Conservation (phyloP, 2,797 vertebrate species). For the Intellagama lesueurii region DNA sequence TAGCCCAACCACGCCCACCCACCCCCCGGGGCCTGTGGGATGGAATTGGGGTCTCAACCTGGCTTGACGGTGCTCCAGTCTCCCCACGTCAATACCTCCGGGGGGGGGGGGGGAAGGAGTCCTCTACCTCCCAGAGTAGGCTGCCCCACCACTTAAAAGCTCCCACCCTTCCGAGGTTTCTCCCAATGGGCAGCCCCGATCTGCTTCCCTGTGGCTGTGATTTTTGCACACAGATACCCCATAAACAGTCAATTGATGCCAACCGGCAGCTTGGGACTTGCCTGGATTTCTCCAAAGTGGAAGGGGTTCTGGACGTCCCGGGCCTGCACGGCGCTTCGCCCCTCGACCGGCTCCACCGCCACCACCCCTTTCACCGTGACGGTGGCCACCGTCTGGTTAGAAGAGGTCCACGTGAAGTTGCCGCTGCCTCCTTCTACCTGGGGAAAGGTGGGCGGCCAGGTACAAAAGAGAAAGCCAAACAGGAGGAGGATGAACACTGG, state of each 20-base stretch:
- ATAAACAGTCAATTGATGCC: too few species aligned
- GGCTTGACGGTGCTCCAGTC: not conserved
- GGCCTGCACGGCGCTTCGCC: constrained; percentile 67
- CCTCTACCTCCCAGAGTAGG: not conserved
- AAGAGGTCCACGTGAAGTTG: constrained; percentile 75
- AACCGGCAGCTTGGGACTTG: not conserved
- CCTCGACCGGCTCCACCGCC: constrained; percentile 59
- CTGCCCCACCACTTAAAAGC: not conserved
- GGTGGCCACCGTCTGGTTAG: constrained; percentile 77
- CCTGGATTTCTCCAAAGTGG: constrained; percentile 71
- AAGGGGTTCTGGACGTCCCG: constrained; percentile 73
- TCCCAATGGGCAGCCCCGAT: not conserved
- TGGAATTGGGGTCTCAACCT: too few species aligned
- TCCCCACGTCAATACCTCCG: not conserved
- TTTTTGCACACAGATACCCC: too few species aligned
- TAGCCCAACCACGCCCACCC: too few species aligned
- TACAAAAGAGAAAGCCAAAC: not conserved
- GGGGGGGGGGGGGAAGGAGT: too few species aligned
- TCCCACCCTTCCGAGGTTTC: not conserved
- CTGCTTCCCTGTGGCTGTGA: too few species aligned
- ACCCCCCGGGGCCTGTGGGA: too few species aligned
- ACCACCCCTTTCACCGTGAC: constrained; percentile 77
- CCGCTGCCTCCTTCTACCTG: constrained; percentile 75
- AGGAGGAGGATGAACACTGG: rapidly evolving
- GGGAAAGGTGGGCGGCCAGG: not conserved